Base-by-base conservation (phyloP, 1,140 invertebrate species). In the Aphelenchoides fujianensis region DNA sequence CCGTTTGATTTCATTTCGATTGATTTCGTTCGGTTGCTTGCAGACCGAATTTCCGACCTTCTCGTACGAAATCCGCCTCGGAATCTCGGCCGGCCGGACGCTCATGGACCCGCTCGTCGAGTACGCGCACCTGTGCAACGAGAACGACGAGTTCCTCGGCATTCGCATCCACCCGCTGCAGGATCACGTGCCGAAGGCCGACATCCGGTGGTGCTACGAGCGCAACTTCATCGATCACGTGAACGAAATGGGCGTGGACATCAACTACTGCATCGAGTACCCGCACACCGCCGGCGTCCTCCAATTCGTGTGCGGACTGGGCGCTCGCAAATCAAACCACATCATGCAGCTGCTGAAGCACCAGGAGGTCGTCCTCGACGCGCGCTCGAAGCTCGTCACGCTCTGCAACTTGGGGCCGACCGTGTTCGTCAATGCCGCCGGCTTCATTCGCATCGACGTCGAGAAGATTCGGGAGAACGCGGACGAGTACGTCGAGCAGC, bases 401-500 rank as follows among this genome's bases (percentile, higher is more conserved):
- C 88, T 90, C 1, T 97, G 93, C 86, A 92, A 95, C 79, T 92
- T 99, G 91, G 96, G 95, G 1, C 94, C 95, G 0, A 97, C 59
- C 52, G 93, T 98, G 0, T 98, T 98, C 78, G 94, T 98, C 72
- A 99, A 99, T 85, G 98, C 95, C 87, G 94, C 95, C 41, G 97
- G 96, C 36, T 99, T 99, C 80, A 96, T 99, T 28, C 97, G 95
- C 87, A 97, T 99, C 72, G 95, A 99, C 75, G 97, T 95, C 0
- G 93, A 91, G 78, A 73, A 73, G 31, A 69, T 80, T 9, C 28
- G 48, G 34, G 79, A 83, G 3, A 69, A 66, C 23, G 53, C 74
- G 5, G 76, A 78, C 30, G 52, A 74, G 5, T 82, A 80, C 31
- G 79, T 79, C 0, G 76, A 78, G 68, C 54, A 63, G 61, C 86